Evolutionary conservation across 2,888 invertebrate genomes (phyloP).

Genomic region (Microchrysa polita): DNA sequence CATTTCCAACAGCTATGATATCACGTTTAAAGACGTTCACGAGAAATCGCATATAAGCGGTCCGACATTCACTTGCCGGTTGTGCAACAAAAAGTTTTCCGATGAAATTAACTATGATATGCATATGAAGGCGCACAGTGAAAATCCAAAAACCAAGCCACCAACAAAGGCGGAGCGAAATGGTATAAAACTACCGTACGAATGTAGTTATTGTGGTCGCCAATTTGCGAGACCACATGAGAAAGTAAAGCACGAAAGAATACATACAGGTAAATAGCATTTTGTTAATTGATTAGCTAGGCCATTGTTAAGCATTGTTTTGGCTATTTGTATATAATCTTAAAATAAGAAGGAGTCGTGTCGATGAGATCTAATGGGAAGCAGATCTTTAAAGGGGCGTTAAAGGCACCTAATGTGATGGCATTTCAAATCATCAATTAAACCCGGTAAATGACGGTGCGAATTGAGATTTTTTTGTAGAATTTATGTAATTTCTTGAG

Average conservation of each 20-base stretch:
- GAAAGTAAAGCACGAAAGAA: constrained; percentile 85
- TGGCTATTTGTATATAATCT: too few species aligned
- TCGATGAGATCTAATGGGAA: too few species aligned
- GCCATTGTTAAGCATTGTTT: too few species aligned
- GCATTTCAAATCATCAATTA: too few species aligned
- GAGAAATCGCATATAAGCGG: constrained; percentile 72
- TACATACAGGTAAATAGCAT: constrained; percentile 74
- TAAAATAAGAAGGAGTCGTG: too few species aligned
- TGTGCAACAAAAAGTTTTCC: constrained; percentile 78
- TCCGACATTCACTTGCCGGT: constrained; percentile 70
- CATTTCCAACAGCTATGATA: constrained; percentile 57
- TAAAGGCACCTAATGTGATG: too few species aligned
- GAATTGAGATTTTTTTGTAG: too few species aligned
- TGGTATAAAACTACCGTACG: constrained; percentile 67
- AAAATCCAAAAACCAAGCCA: constrained; percentile 51
- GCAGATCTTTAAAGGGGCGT: too few species aligned
- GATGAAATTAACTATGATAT: constrained; percentile 73
- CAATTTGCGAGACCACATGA: constrained; percentile 80
- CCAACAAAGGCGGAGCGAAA: constrained; percentile 49
- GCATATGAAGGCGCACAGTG: constrained; percentile 76
- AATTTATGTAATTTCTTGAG: too few species aligned
- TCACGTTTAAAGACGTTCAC: constrained; percentile 70
- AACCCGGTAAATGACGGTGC: too few species aligned
- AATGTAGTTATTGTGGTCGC: constrained; percentile 77
- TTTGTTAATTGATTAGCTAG: too few species aligned